Base-by-base conservation (phyloP, 2,797 vertebrate genomes). In the Hippoglossus hippoglossus region DNA sequence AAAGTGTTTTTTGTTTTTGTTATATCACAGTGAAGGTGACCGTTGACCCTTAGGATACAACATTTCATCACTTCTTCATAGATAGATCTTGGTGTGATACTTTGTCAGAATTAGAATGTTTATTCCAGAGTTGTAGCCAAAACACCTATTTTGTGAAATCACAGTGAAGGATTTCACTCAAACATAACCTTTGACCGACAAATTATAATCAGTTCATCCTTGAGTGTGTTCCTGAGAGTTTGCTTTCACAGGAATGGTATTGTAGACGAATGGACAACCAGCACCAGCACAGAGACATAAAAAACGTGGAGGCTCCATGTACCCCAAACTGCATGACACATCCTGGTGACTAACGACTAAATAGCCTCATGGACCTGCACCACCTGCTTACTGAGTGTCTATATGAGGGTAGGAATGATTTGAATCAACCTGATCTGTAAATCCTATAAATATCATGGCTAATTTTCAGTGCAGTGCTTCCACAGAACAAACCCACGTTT, bases 281-380 rank as follows among this genome's bases (percentile, higher is more conserved):
- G 28, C 28, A 31, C 31, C 31, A 34, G 31, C 31, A 34, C 10
- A 10, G 10, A 11, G 10, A 34, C 31, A 15, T 16, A 41, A 15
- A 4, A 41, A 41, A 41, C 13, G 18, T 34, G 59, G 74, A 56
- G 59, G 68, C 70, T 67, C 47, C 31, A 44, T 73, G 80, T 67
- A 26, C 75, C 70, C 71, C 75, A 73, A 85, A 75, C 61, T 49
- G 65, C 50, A 55, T 67, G 69, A 86, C 83, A 82, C 87, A 89
- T 56, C 75, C 71, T 73, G 72, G 71, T 84, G 85, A 87, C 83
- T 82, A 79, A 88, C 54, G 58, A 63, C 49, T 77, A 63, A 78
- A 84, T 26, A 57, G 62, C 75, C 77, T 82, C 66, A 50, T 51
- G 71, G 79, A 85, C 74, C 63, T 79, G 82, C 81, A 54, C 85